Conservation (phyloP, 2,797 vertebrate genomes). For the Ctenochaetus hawaiiensis region DNA sequence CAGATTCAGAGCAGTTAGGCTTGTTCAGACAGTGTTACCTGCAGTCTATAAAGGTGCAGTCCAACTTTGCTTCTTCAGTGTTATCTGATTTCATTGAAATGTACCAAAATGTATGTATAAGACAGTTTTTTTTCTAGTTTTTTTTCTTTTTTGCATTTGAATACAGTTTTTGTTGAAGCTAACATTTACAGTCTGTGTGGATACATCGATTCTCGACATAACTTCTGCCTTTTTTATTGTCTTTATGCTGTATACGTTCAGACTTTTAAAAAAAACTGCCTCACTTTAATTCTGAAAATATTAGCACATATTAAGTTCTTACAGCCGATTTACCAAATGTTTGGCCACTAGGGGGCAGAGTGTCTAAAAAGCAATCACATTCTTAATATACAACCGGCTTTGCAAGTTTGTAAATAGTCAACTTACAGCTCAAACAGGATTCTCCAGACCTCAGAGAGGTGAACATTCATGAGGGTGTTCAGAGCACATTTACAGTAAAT, state of each 20-base stretch:
- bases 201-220: neutral
- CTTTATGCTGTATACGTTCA: neutral
- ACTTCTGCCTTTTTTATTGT: neutral
- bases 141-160: neutral
- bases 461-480: neutral
- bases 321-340: neutral
- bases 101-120: neutral
- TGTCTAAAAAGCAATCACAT: neutral
- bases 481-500: too few species aligned
- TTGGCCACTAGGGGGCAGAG: neutral
- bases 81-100: neutral
- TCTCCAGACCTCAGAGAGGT: too few species aligned
- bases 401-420: neutral
- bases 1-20: slow-evolving; percentile 26
- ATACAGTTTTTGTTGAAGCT: neutral
- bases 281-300: neutral
- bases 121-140: neutral
- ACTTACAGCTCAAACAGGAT: neutral
- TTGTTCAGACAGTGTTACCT: neutral
- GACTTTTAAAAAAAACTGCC: neutral
- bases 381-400: neutral
- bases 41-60: neutral
- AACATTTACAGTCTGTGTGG: neutral
- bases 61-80: neutral
- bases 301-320: neutral